Evolutionary conservation across 53 echinoderm and acorn worm species (phyloP).

Genomic region (Mesocentrotus franciscanus): DNA sequence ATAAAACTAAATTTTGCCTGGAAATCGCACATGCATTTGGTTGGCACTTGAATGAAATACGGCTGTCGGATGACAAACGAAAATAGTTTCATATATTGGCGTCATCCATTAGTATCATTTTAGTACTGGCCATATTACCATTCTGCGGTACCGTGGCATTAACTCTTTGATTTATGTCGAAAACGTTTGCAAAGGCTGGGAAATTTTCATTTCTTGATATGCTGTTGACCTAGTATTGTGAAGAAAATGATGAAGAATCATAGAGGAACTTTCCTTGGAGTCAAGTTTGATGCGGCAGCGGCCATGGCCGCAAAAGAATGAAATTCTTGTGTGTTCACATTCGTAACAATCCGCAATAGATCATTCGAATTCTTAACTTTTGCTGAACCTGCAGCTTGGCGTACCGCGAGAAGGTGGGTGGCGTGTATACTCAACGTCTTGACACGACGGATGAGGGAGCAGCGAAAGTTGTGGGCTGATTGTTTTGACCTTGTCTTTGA

Average conservation of each 20-base stretch:
- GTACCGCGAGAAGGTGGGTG: neutral
- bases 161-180: slow-evolving; percentile 51
- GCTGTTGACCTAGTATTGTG: slow-evolving; percentile 41
- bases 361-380: slow-evolving; percentile 65
- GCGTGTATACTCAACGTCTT: neutral
- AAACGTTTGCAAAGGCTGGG: slow-evolving; percentile 18
- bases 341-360: slow-evolving; percentile 28
- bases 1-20: neutral
- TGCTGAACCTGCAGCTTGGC: neutral
- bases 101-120: slow-evolving; percentile 39
- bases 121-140: neutral
- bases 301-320: slow-evolving; percentile 26
- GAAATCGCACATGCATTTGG: neutral
- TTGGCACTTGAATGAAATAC: neutral
- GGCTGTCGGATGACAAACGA: slow-evolving; percentile 49
- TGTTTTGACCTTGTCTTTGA: slow-evolving; percentile 65
- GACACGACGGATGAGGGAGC: neutral
- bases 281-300: slow-evolving; percentile 23
- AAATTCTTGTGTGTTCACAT: slow-evolving; percentile 56
- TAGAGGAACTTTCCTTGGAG: neutral
- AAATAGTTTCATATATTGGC: slow-evolving; percentile 29
- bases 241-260: neutral
- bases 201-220: slow-evolving; percentile 57
- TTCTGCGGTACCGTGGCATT: slow-evolving; percentile 4
- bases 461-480: slow-evolving; percentile 59